Base-by-base conservation (phyloP, 1,140 invertebrate species). In the Drosophila arawakana region DNA sequence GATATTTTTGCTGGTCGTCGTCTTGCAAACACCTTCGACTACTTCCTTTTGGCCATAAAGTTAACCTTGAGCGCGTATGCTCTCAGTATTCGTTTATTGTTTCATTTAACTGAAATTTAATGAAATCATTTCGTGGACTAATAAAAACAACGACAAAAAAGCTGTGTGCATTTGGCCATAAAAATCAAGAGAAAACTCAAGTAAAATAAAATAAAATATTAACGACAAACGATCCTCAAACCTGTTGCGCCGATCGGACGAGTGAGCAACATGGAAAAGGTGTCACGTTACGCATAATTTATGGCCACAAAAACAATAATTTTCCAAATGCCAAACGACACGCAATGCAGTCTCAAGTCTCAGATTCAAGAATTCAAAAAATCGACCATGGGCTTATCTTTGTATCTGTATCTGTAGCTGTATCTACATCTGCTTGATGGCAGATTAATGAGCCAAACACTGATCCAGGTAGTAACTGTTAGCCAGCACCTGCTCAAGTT, bases 211-310 rank as follows among this genome's bases (percentile, higher is more conserved):
- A 82, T 88, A 78, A 86, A 85, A 85, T 86, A 77, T 86, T 86
- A 82, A 86, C 69, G 83, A 84, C 81, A 69, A 63, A 41, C 44
- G 43, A 65, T 72, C 54, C 21, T 34, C 41, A 72, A 81, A 81
- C 81, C 81, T 81, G 83, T 73, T 75, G 70, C 52, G 34, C 10
- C 13, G 58, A 55, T 60, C 65, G 25, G 4, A 4, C 25, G 25
- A 30, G 52, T 47, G 34, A 59, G 57, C 13, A 75, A 83, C 81
- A 83, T 78, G 82, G 80, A 76, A 89, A 91, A 91, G 90, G 90
- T 91, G 90, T 91, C 90, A 81, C 85, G 90, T 91, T 90, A 91
- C 90, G 83, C 82, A 91, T 91, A 91, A 91, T 91, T 91, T 91
- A 91, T 79, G 81, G 50, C 81, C 81, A 72, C 77, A 78, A 58